Evolutionary conservation across 2,797 vertebrate genomes (phyloP).

Genomic region (Ctenopoma multispine): DNA sequence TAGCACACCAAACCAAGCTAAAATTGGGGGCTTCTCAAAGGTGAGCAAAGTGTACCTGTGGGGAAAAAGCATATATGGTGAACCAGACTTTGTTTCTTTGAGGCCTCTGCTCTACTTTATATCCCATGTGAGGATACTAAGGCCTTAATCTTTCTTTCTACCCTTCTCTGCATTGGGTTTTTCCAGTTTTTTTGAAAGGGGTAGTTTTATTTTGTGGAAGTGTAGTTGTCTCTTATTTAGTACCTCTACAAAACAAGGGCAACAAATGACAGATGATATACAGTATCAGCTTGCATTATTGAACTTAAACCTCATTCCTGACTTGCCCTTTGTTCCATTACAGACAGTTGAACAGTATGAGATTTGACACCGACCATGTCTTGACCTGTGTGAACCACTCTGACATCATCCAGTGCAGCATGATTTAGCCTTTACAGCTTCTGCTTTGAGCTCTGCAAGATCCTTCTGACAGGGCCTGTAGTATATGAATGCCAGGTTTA

Average conservation of each 20-base stretch:
- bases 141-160: slow-evolving; percentile 31
- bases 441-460: slow-evolving; percentile 35
- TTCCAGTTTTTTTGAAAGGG: slow-evolving; percentile 14
- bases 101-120: slow-evolving; percentile 21
- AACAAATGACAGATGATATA: slow-evolving; percentile 44
- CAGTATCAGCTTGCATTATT: slow-evolving; percentile 28
- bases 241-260: slow-evolving; percentile 58
- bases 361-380: slow-evolving; percentile 20
- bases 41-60: slow-evolving; percentile 37
- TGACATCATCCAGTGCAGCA: slow-evolving; percentile 30
- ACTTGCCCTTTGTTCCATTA: slow-evolving; percentile 23
- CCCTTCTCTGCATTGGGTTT: slow-evolving; percentile 21
- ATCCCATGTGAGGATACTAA: slow-evolving; percentile 24
- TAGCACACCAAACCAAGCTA: slow-evolving; percentile 30
- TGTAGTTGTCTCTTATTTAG: slow-evolving; percentile 42
- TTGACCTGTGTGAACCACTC: slow-evolving; percentile 23
- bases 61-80: slow-evolving; percentile 32
- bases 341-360: slow-evolving; percentile 13
- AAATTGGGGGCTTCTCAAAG: slow-evolving; percentile 54
- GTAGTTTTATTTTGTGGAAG: slow-evolving; percentile 57
- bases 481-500: slow-evolving; percentile 40
- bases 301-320: slow-evolving; percentile 39
- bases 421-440: slow-evolving; percentile 44
- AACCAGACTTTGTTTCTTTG: slow-evolving; percentile 34
- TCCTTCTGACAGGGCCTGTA: slow-evolving; percentile 25